These are phyloP conservation scores for Hipparchia sbordonii DNA, from an alignment of 2,888 invertebrate species.

Conservation along the genomic window DNA sequence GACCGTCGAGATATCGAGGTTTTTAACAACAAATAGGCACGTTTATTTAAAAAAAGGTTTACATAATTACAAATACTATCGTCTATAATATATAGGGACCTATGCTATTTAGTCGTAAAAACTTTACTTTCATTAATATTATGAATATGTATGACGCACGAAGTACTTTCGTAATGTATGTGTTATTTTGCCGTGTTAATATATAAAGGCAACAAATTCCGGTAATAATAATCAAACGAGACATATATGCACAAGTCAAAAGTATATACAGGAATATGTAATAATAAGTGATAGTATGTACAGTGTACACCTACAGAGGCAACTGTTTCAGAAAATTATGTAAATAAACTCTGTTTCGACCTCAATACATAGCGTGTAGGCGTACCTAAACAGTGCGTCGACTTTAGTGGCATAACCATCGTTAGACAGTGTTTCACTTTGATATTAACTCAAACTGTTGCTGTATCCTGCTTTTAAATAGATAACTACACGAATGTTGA, in stretches of 20 bases:
- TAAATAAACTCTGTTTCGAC: conserved; percentile 36
- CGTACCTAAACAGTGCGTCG: conserved; percentile 11
- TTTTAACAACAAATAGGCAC: too few species aligned
- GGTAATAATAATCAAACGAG: neutral
- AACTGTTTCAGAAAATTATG: conserved; percentile 38
- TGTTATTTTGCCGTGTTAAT: neutral
- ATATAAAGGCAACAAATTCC: neutral
- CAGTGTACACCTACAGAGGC: neutral
- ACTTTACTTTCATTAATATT: conserved; percentile 8
- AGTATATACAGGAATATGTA: neutral
- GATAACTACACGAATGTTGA: neutral
- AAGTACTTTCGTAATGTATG: conserved; percentile 2
- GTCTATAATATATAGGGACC: too few species aligned
- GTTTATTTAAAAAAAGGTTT: too few species aligned
- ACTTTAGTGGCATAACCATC: conserved; percentile 4
- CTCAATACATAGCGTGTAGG: conserved; percentile 33
- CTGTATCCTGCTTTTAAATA: neutral
- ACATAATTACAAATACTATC: too few species aligned
- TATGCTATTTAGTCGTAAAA: neutral
- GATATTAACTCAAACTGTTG: conserved; percentile 1
- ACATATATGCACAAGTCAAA: neutral
- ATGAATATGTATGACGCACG: conserved; percentile 10
- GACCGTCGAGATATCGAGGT: too few species aligned
- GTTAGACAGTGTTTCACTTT: conserved; percentile 20
- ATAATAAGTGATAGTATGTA: neutral